phyloP scores from a whole-genome alignment of 2,888 invertebrate genomes.

The Acronicta aceris region DNA sequence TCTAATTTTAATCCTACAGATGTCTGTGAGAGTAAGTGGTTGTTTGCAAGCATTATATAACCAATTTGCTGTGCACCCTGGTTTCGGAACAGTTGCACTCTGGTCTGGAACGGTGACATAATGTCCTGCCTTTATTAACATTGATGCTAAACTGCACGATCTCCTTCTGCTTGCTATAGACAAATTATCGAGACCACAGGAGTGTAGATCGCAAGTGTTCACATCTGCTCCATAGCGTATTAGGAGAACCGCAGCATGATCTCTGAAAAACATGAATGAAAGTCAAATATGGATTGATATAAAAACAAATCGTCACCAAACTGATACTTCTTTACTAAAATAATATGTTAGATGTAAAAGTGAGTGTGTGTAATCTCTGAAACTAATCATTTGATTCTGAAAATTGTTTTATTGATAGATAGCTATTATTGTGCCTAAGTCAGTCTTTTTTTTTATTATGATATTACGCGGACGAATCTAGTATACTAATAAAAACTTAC shows the following conservation, averaged over 20 bases:
- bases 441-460: no score
- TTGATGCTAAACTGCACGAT: slow-evolving; percentile 69
- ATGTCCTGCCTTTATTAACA: slow-evolving; percentile 84
- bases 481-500: slow-evolving; percentile 63
- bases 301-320: neutral
- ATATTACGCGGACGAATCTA: no score
- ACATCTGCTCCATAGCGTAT: slow-evolving; percentile 91
- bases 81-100: slow-evolving; percentile 47
- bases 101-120: slow-evolving; percentile 44
- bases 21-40: slow-evolving; percentile 87
- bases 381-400: no score
- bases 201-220: slow-evolving; percentile 88
- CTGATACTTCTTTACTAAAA: no score
- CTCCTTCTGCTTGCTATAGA: slow-evolving; percentile 84
- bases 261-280: slow-evolving; percentile 68
- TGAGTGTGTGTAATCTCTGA: no score
- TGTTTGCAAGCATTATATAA: slow-evolving; percentile 78
- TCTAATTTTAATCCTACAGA: slow-evolving; percentile 89
- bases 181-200: slow-evolving; percentile 88
- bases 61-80: slow-evolving; percentile 76
- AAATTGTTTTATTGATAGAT: no score
- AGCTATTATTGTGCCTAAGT: no score
- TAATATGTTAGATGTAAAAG: no score
- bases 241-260: slow-evolving; percentile 87
- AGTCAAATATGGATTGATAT: neutral